A percentile compares a stretch with the other conserved stretches of the same genome.
Evolutionary conservation across 2,797 vertebrate genomes (phyloP).

Genomic region (Myotis planiceps): DNA sequence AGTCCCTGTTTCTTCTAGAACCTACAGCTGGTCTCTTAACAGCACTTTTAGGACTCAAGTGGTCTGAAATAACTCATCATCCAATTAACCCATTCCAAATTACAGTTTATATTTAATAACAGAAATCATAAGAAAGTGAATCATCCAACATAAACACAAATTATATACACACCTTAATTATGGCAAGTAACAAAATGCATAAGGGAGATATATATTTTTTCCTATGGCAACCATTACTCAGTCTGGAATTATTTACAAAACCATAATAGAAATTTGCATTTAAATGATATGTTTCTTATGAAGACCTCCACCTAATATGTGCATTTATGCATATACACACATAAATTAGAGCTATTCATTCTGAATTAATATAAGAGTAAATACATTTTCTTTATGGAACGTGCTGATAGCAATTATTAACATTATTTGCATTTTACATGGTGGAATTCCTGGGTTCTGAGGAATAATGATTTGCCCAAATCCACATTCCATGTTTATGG

Average conservation of each 20-base stretch:
- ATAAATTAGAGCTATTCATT: slow-evolving; percentile 46
- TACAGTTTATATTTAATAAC: not conserved
- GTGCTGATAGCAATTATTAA: not conserved
- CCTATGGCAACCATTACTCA: not conserved
- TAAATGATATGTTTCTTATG: slow-evolving; percentile 58
- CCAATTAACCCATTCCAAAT: slow-evolving; percentile 2
- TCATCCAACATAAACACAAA: not conserved
- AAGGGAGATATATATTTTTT: not conserved
- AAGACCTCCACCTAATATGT: not conserved
- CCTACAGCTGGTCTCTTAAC: not conserved
- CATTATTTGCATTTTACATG: not conserved
- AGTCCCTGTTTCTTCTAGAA: accelerated
- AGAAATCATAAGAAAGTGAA: not conserved
- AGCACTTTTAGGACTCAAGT: not conserved
- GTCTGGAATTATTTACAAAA: slow-evolving; percentile 53
- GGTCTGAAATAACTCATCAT: not conserved
- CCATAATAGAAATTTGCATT: slow-evolving; percentile 60
- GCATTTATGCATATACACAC: not conserved
- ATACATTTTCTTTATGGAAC: not conserved
- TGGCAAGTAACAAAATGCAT: not conserved
- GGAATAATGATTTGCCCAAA: not conserved
- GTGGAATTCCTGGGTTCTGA: not conserved
- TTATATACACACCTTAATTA: not conserved
- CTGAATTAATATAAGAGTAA: not conserved
- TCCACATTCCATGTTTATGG: accelerated